Evolutionary conservation across 2,797 vertebrate species (phyloP), one percentile per base, ranked within the genome.

Genomic region (Antrozous pallidus): DNA sequence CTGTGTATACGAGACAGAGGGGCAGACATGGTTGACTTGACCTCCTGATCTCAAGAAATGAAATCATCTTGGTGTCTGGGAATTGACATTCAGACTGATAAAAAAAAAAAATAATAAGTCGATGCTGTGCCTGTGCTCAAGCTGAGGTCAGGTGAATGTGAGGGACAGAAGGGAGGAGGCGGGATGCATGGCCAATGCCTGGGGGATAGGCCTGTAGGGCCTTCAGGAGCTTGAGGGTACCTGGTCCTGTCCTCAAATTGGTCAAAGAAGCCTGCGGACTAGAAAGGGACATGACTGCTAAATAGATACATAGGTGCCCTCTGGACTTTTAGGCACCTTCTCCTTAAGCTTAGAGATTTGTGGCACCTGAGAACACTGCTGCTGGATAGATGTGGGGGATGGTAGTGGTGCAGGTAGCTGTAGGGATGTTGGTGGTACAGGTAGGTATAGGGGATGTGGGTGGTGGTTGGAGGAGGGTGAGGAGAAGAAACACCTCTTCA

Each of bases 51-150:
- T 49, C 49, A 73, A 70, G 88, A 87, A 90, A 87, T n/a, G 38
- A 36, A 40, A 1, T 90, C 90, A 78, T 75, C 45, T 40, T 40
- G 14, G 31, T 42, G 24, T 90, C 93, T 94, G 77, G 49, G 88
- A 56, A 22, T 61, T 95, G 94, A 93, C 78, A 61, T 73, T 74
- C 56, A 81, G 77, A 88, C 47, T 45, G 26, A 31, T 61, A 49
- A 49, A 49, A 49, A 51, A 56, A 24, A 26, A 70, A 33, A 73
- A 78, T 71, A 88, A 40, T 17, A 74, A 36, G 49, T 33, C 61
- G 85, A 56, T 3, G 0, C 42, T 26, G 20, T 24, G n/a, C 16
- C 75, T 83, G 28, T 49, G 38, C 84, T 77, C 61, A 73, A 7
- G 24, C 36, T 1, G 4, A 71, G 58, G 75, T 49, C n/a, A 31